Evolutionary conservation across 1,140 invertebrate species (phyloP), one percentile per base, ranked within the genome.

Genomic region (Trinorchestia longiramus): DNA sequence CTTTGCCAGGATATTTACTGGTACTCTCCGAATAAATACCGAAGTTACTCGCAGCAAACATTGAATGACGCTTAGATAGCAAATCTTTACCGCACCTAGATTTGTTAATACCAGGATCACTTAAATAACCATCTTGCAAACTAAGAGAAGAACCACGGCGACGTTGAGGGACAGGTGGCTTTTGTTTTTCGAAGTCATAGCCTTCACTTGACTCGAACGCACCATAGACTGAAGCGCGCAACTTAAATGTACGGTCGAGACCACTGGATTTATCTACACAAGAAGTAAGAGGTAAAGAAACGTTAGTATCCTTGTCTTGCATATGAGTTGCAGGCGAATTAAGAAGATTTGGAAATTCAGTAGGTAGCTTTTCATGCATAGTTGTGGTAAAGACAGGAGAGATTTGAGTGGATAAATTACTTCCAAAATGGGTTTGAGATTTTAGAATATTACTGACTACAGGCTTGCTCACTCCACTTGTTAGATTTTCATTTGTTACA

Each of bases 91-190:
- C 43, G 43, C 6, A 47, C 44, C 6, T 1, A 90, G n/a, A 40
- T 45, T 43, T 44, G 43, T 95, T 44, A 19, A 87, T 95, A 41
- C 96, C 96, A 42, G 96, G 96, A 90, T 97, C 96, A 88, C 96
- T 97, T 90, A 62, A 95, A 95, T 97, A 97, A 11, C 96, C 96
- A 42, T 96, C 96, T 47, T 97, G 96, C 45, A 91, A 47, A 6
- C 47, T 23, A 47, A 94, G 92, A 45, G 92, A 94, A 19, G 43
- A 94, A 45, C 92, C 92, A 94, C 41, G 43, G 8, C 95, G 87
- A 23, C 87, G 95, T 17, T 95, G 95, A n/a, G 96, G 96, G 23
- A 97, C 95, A 36, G 96, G 96, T 47, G 96, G 96, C 95, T 97
- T 97, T 40, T 94, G 92, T n/a, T 94, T 94, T 47, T 94, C 92